phyloP scores from a whole-genome alignment of 2,113 vertebrate species.

The Callaeas wilsoni region DNA sequence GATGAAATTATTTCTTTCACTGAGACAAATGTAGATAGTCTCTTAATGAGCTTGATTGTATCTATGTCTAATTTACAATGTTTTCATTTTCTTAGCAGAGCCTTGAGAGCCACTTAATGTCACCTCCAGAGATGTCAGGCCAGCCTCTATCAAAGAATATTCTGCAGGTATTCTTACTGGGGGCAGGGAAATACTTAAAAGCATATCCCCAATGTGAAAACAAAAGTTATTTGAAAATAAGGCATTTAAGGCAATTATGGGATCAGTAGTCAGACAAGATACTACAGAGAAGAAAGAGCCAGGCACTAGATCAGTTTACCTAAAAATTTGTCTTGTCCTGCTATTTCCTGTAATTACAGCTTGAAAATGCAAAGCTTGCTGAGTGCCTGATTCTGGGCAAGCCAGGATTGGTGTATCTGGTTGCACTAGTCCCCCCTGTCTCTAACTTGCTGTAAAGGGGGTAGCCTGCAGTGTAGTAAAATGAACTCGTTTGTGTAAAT shows the following conservation, averaged over 20 bases:
- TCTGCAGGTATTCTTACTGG: constrained; percentile 79
- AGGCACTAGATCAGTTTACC: not conserved
- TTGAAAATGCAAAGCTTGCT: not conserved
- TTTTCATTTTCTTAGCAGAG: constrained; percentile 73
- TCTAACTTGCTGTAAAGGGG: not conserved
- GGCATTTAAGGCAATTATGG: not conserved
- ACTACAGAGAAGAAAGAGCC: not conserved
- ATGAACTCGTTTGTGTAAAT: not conserved
- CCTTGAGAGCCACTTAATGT: constrained; percentile 81
- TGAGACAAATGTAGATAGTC: not conserved
- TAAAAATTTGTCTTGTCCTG: not conserved
- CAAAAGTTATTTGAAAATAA: not conserved
- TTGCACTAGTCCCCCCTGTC: not conserved
- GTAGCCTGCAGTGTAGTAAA: not conserved
- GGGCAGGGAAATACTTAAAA: not conserved
- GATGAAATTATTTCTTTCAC: not conserved
- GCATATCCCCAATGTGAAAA: not conserved
- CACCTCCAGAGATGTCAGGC: constrained; percentile 76
- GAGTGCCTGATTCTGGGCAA: not conserved
- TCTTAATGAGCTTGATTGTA: not conserved
- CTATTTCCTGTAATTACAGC: not conserved
- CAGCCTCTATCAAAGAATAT: constrained; percentile 87
- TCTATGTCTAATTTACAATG: not conserved
- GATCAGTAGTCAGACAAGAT: not conserved
- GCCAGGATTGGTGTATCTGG: not conserved